Evolutionary conservation across 37 sponge, comb jelly and placozoan species (phyloP), one percentile per base, ranked within the genome.

Genomic region (Bolinopsis microptera): DNA sequence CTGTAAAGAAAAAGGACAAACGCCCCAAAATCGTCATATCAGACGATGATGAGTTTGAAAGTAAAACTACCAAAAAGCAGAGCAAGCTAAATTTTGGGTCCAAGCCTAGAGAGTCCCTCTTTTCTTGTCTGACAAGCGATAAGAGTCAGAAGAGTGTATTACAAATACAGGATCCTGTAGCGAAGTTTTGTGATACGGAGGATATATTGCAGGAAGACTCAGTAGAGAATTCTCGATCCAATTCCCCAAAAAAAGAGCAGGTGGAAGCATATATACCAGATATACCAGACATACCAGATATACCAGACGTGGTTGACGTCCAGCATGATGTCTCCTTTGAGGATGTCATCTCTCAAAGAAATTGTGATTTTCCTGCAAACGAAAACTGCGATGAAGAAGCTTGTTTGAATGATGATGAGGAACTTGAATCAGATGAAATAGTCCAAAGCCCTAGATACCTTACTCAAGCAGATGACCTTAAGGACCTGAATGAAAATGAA

Each of bases 11-110:
- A 5, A 35, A 32, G 9, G 61, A 5, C 13, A 48, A 48, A 48
- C 61, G 9, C 13, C 27, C 9, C 13, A 34, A 77, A 40, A 41
- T 39, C 22, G 90, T 86, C 2, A 41, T 86, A 86, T 86, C 90
- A 5, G 90, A 86, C 31, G 83, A 80, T 80, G 90, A 86, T 25
- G 90, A 86, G 9, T 86, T 86, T 27, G 90, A 39, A 77, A 72
- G 3, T 24, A 77, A 32, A 35, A 77, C 18, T 3, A 16, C 36
- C 35, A 3, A 39, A 0, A 86, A 86, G 26, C 90, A 86, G 30
- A 86, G 61, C 31, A 86, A 86, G 61, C 26, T 86, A 3, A 18
- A 39, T n/a, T 86, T 86, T 48, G 35, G 3, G 5, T 39, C 41
- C 0, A 86, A 86, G 61, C 90, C 90, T 1, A 39, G 39, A 34